Evolutionary conservation across 2,888 invertebrate species (phyloP).

Genomic region (Bedellia somnulentella): DNA sequence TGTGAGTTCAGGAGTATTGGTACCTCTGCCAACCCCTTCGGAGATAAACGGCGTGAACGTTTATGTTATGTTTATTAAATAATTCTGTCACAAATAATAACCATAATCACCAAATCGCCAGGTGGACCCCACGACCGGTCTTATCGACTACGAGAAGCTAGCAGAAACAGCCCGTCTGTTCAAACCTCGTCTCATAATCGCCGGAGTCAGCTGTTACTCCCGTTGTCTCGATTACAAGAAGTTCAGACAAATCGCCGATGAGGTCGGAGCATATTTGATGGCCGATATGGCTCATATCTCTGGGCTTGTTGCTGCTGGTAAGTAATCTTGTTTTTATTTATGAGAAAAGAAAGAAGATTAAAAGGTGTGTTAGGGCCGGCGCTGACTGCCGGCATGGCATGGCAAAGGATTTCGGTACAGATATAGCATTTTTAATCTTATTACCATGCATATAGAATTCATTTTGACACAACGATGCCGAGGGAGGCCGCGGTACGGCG

Average conservation of each 20-base stretch:
- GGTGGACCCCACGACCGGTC: slow-evolving; percentile 75
- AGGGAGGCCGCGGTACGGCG: too few species aligned
- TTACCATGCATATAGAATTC: too few species aligned
- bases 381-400: too few species aligned
- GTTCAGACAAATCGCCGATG: slow-evolving; percentile 82
- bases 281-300: slow-evolving; percentile 97
- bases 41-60: too few species aligned
- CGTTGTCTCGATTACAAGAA: slow-evolving; percentile 88
- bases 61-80: too few species aligned
- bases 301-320: slow-evolving; percentile 86
- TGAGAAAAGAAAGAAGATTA: too few species aligned
- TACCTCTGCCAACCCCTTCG: too few species aligned
- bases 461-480: too few species aligned
- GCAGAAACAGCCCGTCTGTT: slow-evolving; percentile 82
- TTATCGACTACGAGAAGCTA: slow-evolving; percentile 91
- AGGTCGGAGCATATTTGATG: slow-evolving; percentile 83
- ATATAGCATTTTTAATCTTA: too few species aligned
- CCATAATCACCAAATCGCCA: slow-evolving; percentile 21
- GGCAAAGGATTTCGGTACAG: too few species aligned
- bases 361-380: too few species aligned
- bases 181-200: slow-evolving; percentile 90
- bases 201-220: slow-evolving; percentile 93
- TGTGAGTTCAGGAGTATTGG: too few species aligned
- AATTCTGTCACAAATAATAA: background rate
- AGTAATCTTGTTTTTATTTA: slow-evolving; percentile 1